These are phyloP conservation scores for Vireo altiloquus DNA, from an alignment of 2,113 vertebrate species.

Conservation along the genomic window DNA sequence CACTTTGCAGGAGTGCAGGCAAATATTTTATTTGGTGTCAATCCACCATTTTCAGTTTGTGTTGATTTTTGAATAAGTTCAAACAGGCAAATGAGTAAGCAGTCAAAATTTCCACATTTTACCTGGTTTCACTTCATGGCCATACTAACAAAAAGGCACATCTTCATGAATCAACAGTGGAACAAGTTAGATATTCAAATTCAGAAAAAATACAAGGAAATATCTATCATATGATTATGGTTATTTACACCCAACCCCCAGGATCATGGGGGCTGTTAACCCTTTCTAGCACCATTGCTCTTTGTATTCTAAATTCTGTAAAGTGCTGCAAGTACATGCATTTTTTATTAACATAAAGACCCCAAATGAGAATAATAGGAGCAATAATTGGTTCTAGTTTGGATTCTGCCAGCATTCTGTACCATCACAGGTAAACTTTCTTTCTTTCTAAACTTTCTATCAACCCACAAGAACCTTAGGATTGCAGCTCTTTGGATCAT, in stretches of 20 bases:
- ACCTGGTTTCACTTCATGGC: not conserved
- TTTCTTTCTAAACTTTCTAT: not conserved
- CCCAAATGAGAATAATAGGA: not conserved
- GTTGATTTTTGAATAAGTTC: not conserved
- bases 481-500: not conserved
- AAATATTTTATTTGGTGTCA: conserved; percentile 42
- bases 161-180: not conserved
- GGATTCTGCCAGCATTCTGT: conserved; percentile 4
- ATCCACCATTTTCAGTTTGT: not conserved
- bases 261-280: not conserved
- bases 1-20: not conserved
- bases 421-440: not conserved
- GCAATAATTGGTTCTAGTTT: not conserved
- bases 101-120: conserved; percentile 6
- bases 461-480: not conserved
- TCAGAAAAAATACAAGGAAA: not conserved
- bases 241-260: not conserved
- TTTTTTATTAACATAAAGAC: not conserved
- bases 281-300: not conserved
- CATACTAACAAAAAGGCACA: not conserved
- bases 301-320: not conserved
- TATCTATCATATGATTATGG: not conserved
- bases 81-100: not conserved
- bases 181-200: not conserved
- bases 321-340: not conserved